phyloP scores from a whole-genome alignment of 2,113 vertebrate genomes.

The Parus major region DNA sequence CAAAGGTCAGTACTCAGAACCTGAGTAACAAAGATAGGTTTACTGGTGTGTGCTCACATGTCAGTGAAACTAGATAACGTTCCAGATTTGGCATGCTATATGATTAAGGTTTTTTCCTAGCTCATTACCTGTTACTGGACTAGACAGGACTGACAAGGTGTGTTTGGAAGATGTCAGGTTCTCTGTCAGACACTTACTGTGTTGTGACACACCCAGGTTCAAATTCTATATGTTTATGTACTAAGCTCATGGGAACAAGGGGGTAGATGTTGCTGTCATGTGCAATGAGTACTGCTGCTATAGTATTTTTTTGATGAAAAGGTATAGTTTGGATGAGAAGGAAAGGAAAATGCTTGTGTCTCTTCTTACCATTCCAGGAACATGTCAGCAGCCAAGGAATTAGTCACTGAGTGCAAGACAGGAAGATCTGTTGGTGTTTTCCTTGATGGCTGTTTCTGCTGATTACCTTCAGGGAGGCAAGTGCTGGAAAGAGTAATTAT shows the following conservation, averaged over 20 bases:
- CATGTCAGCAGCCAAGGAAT: background rate
- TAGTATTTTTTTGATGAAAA: background rate
- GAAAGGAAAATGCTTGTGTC: background rate
- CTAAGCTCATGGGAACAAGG: background rate
- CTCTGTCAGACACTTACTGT: background rate
- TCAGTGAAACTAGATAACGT: background rate
- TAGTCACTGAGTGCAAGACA: background rate
- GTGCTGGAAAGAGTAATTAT: background rate
- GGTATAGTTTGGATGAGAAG: background rate
- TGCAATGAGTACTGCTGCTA: background rate
- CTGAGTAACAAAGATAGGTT: background rate
- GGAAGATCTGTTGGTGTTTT: background rate
- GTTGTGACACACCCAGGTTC: background rate
- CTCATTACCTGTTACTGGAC: background rate
- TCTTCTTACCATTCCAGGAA: background rate
- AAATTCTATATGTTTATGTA: background rate
- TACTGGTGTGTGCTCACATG: background rate
- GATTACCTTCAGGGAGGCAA: background rate
- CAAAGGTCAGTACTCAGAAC: background rate
- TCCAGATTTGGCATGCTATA: background rate
- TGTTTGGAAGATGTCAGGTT: background rate
- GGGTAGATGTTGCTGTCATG: background rate
- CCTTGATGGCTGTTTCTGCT: background rate
- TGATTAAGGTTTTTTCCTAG: background rate
- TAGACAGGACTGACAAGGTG: background rate